Conservation (phyloP, 92 coral and sea anemone genomes). For the Palythoa heliodiscus region DNA sequence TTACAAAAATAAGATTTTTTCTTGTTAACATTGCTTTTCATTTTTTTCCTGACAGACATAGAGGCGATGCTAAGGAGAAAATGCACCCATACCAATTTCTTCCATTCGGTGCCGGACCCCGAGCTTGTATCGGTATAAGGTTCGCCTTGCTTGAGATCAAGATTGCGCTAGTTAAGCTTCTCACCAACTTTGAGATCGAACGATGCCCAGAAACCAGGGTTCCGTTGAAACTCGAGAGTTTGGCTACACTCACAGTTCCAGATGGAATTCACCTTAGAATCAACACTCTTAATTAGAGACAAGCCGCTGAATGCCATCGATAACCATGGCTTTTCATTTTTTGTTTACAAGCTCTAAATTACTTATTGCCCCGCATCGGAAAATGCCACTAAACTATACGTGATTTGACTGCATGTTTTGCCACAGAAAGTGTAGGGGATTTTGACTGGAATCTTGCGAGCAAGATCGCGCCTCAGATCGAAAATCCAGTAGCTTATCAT, state of each 20-base stretch:
- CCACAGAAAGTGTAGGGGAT: too few relatives aligned
- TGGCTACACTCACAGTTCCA: slow-evolving; percentile 39
- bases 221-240: slow-evolving; percentile 26
- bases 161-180: slow-evolving; percentile 46
- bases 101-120: slow-evolving; percentile 35
- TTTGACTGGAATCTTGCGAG: too few relatives aligned
- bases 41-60: slow-evolving; percentile 20
- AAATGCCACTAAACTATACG: too few relatives aligned
- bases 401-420: too few relatives aligned
- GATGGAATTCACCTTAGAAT: slow-evolving; percentile 30
- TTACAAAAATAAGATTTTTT: background rate
- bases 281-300: background rate
- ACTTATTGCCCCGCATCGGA: too few relatives aligned
- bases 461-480: too few relatives aligned
- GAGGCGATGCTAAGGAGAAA: slow-evolving; percentile 6
- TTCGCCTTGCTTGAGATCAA: slow-evolving; percentile 63
- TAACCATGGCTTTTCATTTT: too few relatives aligned
- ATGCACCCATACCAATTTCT: slow-evolving; percentile 36
- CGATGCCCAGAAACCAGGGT: slow-evolving; percentile 60
- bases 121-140: slow-evolving; percentile 36
- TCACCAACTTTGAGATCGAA: slow-evolving; percentile 64
- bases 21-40: background rate
- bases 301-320: background rate
- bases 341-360: too few relatives aligned
- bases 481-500: too few relatives aligned